Evolutionary conservation across 2,888 invertebrate species (phyloP), one percentile per base, ranked within the genome.

Genomic region (Acheta domesticus): DNA sequence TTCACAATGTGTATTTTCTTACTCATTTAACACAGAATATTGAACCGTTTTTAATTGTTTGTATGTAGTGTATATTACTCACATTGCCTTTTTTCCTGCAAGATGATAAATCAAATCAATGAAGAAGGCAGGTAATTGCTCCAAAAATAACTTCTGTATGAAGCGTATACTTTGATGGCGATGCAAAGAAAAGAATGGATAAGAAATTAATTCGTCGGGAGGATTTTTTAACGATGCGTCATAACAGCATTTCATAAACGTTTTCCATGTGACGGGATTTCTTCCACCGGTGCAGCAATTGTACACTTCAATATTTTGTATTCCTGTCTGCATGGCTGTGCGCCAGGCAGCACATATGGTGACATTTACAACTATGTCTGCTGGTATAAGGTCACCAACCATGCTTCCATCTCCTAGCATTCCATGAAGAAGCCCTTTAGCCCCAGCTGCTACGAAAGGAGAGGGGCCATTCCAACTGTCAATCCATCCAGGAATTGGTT

Each of bases 401-500:
- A 93, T 92, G 81, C 92, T 88, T 83, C 93, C 92, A 83, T 93
- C 92, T 84, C 96, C 96, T 85, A 95, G 90, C 93, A 98, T 94
- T 81, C 95, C 94, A 83, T 97, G 92, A 89, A 94, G 93, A 83
- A 92, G 87, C 50, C 92, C 92, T 86, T 91, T 91, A 75, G 91
- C 90, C 74, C 88, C 87, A 19, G 89, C 89, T 11, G 88, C 88
- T 49, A 90, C 88, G 84, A 91, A 89, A 85, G 92, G 93, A 19
- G 94, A 92, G 20, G 94, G 96, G 14, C 99, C 99, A 87, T 97
- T 98, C 90, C 95, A 93, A 87, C 98, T 99, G 88, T 99, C 99
- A 84, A 98, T 94, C 99, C 99, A 99, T 78, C 96, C 97, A 86
- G 94, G 92, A 80, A 93, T 91, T 16, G 95, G 94, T 87, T 95